These are phyloP conservation scores for Siphlonurus alternatus DNA, from an alignment of 2,888 invertebrate genomes.

Conservation along the genomic window DNA sequence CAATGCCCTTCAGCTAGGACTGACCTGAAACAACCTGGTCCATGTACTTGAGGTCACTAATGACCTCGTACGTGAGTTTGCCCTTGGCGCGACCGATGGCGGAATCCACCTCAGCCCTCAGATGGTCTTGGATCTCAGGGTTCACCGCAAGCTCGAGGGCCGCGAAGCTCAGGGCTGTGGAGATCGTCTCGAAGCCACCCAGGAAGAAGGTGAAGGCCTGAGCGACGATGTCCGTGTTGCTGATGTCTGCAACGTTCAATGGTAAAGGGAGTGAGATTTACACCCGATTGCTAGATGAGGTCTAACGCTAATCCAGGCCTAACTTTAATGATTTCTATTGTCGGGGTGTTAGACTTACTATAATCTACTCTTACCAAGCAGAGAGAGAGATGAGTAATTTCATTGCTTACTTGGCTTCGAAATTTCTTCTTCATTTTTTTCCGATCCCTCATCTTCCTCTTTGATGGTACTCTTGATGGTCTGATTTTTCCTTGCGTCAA, in stretches of 20 bases:
- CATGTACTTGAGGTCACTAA: constrained; percentile 36
- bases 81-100: constrained; percentile 10
- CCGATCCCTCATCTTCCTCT: not conserved
- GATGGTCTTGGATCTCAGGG: constrained; percentile 17
- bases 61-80: constrained; percentile 16
- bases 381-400: too few relatives aligned
- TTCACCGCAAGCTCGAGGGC: constrained; percentile 19
- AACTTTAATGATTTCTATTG: too few relatives aligned
- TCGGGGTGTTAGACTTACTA: too few relatives aligned
- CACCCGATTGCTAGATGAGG: too few relatives aligned
- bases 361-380: too few relatives aligned
- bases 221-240: constrained; percentile 10
- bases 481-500: not conserved
- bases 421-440: too few relatives aligned
- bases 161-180: constrained; percentile 17
- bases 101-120: constrained; percentile 18
- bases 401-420: too few relatives aligned
- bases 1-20: too few relatives aligned
- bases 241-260: not conserved
- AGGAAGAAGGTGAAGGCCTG: constrained; percentile 19
- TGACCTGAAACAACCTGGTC: constrained; percentile 33
- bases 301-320: too few relatives aligned
- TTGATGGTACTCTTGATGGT: not conserved
- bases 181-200: constrained; percentile 21
- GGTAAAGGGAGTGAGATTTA: too few relatives aligned